Evolutionary conservation across 2,888 invertebrate species (phyloP), one percentile per base, ranked within the genome.

Genomic region (Pseudococcus viburni): DNA sequence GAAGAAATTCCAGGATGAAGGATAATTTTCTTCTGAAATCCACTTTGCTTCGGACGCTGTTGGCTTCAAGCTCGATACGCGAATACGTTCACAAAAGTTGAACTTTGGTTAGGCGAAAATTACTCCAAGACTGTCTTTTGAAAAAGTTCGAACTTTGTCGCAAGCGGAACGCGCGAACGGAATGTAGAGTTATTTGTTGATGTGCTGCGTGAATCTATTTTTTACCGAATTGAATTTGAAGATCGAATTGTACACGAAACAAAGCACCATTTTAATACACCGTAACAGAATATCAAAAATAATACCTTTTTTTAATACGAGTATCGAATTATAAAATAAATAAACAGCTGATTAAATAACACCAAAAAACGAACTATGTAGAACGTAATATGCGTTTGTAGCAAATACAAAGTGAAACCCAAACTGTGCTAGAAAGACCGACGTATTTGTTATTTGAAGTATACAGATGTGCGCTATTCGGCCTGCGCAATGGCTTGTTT

Each of bases 161-260:
- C 15, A 17, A 33, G 17, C 73, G 26, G 42, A 42, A 42, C 0
- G 1, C 26, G 26, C 26, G 17, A 7, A 42, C 19, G 80, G 42
- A 42, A 80, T 80, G 42, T 42, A 4, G n/a, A 59, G 55, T 80
- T 80, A 80, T 80, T 80, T 80, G 73, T 39, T 73, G 39, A 73
- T 39, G 9, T 42, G n/a, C 5, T 80, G 80, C 42, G 42, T n/a
- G 80, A 42, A 80, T 42, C 42, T 80, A 39, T 42, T 42, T 73
- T 51, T 80, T 22, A 84, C 88, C 22, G 88, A 88, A 85, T 88
- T 88, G 17, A 88, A 88, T 85, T 88, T 88, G 46, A 88, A 85
- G 48, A 88, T 84, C n/a, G 73, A 84, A 85, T 68, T 84, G 77
- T 42, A 33, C 19, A 88, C 64, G 51, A 84, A 88, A 88, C 88